Evolutionary conservation across 2,888 invertebrate species (phyloP), one percentile per base, ranked within the genome.

Genomic region (Julus scandinavius): DNA sequence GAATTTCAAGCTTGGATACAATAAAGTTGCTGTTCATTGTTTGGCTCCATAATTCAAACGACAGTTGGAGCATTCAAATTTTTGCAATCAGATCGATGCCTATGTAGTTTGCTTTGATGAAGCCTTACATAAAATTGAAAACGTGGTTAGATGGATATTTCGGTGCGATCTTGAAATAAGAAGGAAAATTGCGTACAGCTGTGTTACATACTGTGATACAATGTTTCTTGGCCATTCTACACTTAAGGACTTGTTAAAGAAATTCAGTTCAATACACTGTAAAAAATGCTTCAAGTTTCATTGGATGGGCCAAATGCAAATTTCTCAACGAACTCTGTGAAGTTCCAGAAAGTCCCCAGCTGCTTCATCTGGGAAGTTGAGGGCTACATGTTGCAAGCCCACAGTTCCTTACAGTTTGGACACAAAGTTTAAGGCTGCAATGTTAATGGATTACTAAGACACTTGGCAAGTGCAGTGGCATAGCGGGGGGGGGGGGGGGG

Each of bases 221-320:
- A 40, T 41, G 38, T 83, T 83, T 83, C 84, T 83, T 17, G 84
- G 84, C 2, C 84, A 83, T 13, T 38, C 15, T 40, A 17, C n/a
- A 13, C 5, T 15, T 83, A 40, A 38, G 11, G 84, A 17, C n/a
- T 41, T 83, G 13, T 13, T 83, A 7, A 83, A 83, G 15, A 41
- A 41, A 15, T 83, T 83, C 15, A 40, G 9, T 15, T 15, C 13
- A 11, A 7, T 9, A 6, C 2, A 83, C 41, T 7, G 2, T 38
- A 4, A 38, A 83, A 40, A 41, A 83, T 83, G 11, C 41, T 13
- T 9, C 15, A 83, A 41, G 41, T 83, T 40, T 83, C 84, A 40
- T 7, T 83, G 84, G 84, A 83, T 83, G 84, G 84, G 11, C 84
- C 84, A 83, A 83, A 83, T 83, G 11, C 11, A 83, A 83, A 83